Evolutionary conservation across 2,888 invertebrate genomes (phyloP).

Genomic region (Abscondita cerata): DNA sequence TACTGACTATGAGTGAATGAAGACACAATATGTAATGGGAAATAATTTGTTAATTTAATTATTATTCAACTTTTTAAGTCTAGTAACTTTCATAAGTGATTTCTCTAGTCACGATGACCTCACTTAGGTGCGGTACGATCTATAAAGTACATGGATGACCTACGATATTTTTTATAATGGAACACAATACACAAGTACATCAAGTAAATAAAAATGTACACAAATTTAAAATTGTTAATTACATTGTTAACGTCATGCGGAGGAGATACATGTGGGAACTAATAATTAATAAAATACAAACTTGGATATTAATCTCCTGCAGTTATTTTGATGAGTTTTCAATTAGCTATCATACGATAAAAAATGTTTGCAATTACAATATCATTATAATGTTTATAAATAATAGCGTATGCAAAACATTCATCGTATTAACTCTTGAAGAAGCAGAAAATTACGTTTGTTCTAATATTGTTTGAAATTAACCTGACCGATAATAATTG

Average conservation of each 20-base stretch:
- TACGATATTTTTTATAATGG: slow-evolving; percentile 20
- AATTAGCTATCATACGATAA: slow-evolving; percentile 12
- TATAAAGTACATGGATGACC: slow-evolving; percentile 31
- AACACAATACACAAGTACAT: too few species aligned
- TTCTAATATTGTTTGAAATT: too few species aligned
- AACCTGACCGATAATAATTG: not conserved
- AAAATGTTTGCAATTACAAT: slow-evolving; percentile 17
- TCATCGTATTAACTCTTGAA: too few species aligned
- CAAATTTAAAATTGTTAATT: too few species aligned
- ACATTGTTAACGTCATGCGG: too few species aligned
- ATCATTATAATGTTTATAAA: slow-evolving; percentile 3
- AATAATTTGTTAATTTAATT: not conserved
- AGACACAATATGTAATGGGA: not conserved
- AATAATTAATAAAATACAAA: too few species aligned
- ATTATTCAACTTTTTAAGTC: not conserved
- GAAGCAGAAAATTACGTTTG: too few species aligned
- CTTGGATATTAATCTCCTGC: slow-evolving; percentile 9
- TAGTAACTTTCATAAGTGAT: slow-evolving; percentile 13
- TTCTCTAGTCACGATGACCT: slow-evolving; percentile 25
- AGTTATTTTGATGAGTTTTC: slow-evolving; percentile 16
- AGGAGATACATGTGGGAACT: too few species aligned
- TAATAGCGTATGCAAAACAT: too few species aligned
- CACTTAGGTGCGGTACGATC: slow-evolving; percentile 32
- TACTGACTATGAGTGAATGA: too few species aligned
- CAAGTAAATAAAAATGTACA: too few species aligned